Evolutionary conservation across 2,113 vertebrate species (phyloP), one percentile per base, ranked within the genome.

Genomic region (Andinoacara biseriatus): DNA sequence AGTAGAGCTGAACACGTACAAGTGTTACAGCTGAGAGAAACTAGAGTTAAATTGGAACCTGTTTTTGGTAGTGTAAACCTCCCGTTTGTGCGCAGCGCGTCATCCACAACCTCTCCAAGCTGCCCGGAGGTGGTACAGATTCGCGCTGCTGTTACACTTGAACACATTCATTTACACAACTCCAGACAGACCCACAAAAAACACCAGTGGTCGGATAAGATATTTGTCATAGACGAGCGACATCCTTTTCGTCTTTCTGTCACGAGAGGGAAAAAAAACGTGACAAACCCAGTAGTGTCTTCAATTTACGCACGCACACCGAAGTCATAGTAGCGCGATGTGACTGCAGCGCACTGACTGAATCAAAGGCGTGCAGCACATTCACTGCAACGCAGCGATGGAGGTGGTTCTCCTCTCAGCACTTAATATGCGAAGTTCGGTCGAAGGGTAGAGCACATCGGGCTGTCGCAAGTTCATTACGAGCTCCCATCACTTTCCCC

Each of bases 41-140:
- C 4, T 58, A 15, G 3, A 10, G 29, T 0, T 46, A 72, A 17
- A 69, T n/a, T 26, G 43, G 17, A 61, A 31, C 20, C 67, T 17
- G 22, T 60, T 26, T 24, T 46, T 26, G 31, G 14, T 6, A 18
- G 26, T 24, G 40, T n/a, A 29, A 26, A 0, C n/a, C 29, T 63
- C 20, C 31, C 7, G 26, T 76, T 18, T 24, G 78, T 15, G 67
- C 77, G 60, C 86, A 33, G 74, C 77, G 86, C 84, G 26, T 58
- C 76, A 86, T 76, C 49, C 83, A 78, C 80, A 63, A 38, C 57
- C 81, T 81, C 60, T 81, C 76, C 86, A 62, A 78, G 58, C 84
- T 57, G 24, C 78, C 26, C 18, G 17, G 22, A 33, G 63, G 24
- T n/a, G 52, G 54, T 18, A 49, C 58, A 26, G 72, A 69, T 26